Percentiles rank a stretch among this genome's conserved stretches.
Conservation (phyloP, 2,797 vertebrate genomes). For the Poecilia gillii region DNA sequence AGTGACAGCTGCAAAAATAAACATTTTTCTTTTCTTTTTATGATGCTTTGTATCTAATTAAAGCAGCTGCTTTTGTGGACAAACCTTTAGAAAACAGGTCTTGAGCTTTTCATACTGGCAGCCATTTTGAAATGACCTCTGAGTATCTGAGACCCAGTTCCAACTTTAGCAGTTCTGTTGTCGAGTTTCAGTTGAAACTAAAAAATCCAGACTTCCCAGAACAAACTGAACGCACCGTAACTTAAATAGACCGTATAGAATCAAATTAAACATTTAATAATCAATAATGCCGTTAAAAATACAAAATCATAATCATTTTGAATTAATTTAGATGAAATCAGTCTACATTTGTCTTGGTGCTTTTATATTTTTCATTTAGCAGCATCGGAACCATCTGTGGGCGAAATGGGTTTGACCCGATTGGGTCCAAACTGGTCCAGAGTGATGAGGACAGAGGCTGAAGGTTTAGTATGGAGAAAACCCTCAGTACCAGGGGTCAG, state of each 20-base stretch:
- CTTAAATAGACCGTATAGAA: neutral
- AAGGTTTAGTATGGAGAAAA: neutral
- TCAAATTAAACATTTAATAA: neutral
- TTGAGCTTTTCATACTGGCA: neutral
- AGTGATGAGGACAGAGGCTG: neutral
- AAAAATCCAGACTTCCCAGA: neutral
- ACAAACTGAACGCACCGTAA: neutral
- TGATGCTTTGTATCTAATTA: neutral
- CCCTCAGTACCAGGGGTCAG: slow-evolving; percentile 31
- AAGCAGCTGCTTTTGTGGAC: neutral
- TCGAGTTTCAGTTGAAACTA: neutral
- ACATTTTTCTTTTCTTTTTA: neutral
- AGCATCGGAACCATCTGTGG: neutral
- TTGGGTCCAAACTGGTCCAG: neutral
- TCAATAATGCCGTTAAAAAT: neutral
- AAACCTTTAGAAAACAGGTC: neutral
- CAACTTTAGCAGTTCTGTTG: neutral
- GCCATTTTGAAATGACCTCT: neutral
- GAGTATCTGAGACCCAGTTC: neutral
- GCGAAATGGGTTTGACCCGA: neutral
- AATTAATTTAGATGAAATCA: neutral
- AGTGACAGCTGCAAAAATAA: neutral
- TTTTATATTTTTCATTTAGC: neutral
- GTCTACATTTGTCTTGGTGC: neutral
- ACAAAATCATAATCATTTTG: neutral